Evolutionary conservation across 2,113 vertebrate genomes (phyloP), one percentile per base, ranked within the genome.

Genomic region (Galbula dea): DNA sequence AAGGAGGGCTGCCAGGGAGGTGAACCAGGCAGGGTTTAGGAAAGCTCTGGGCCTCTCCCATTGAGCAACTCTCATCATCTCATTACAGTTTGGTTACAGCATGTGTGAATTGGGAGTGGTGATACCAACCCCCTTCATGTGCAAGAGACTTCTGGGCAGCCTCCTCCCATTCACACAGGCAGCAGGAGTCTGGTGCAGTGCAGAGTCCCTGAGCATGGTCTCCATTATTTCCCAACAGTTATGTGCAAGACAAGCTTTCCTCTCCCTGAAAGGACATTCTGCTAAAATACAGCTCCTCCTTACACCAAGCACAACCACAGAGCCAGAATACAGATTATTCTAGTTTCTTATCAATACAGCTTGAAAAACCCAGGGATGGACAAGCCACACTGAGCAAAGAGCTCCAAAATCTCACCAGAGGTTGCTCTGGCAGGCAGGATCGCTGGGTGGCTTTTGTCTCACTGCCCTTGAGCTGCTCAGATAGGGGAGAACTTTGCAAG

Each of bases 271-370:
- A 45, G 41, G 34, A 14, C 12, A 24, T 34, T 51, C 34, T 32
- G 58, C 37, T 36, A 14, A 46, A 52, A 32, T 16, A 17, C 18
- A 2, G n/a, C 58, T 78, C 72, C 34, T 36, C 6, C 4, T 21
- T 7, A 0, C 45, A 5, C 30, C 9, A 5, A 21, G 22, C 23
- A 1, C 0, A 6, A 45, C n/a, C 65, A 20, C 23, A 6, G 7
- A 78, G 66, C 22, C 75, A 26, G 58, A 41, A 36, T 51, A 13
- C 30, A 8, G 7, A 6, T 49, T 1, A 37, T 22, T 2, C 12
- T n/a, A 24, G 10, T 11, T 36, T 23, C 10, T 26, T 4, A 29
- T n/a, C 39, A 6, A 2, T 9, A 27, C 29, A 24, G 14, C 24
- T 11, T 68, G 54, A 49, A 63, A 55, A 49, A 18, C 18, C 14